Conservation (phyloP, 2,888 invertebrate genomes). For the Andrena haemorrhoa region DNA sequence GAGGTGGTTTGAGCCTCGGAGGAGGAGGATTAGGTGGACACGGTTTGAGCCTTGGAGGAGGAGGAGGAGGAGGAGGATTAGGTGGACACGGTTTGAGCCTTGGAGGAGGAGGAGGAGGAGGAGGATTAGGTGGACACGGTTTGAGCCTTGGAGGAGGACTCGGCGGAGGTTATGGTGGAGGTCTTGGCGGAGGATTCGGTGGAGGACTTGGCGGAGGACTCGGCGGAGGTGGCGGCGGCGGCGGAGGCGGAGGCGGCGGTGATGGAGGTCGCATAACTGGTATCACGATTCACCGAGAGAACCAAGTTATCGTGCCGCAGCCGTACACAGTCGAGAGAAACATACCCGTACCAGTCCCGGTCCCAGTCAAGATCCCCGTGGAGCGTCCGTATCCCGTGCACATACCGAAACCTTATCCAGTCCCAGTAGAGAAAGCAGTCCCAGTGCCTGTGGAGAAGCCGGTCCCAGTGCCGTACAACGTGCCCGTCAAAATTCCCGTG, state of each 20-base stretch:
- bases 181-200: conserved; percentile 34
- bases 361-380: conserved; percentile 79
- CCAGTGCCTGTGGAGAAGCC: conserved; percentile 79
- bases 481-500: conserved; percentile 78
- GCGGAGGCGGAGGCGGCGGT: conserved; percentile 68
- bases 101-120: conserved; percentile 59
- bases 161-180: conserved; percentile 46
- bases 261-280: conserved; percentile 78
- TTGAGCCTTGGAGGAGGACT: conserved; percentile 56
- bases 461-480: conserved; percentile 78
- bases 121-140: conserved; percentile 63
- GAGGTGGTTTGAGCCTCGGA: conserved; percentile 58
- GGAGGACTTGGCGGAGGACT: conserved; percentile 60
- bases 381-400: conserved; percentile 78
- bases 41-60: conserved; percentile 60
- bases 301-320: conserved; percentile 78
- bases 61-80: conserved; percentile 58
- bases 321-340: conserved; percentile 80
- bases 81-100: conserved; percentile 62
- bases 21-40: conserved; percentile 59
- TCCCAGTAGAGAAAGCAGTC: conserved; percentile 77
- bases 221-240: conserved; percentile 61
- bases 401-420: conserved; percentile 77
- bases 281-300: conserved; percentile 81
- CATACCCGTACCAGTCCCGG: conserved; percentile 78